A percentile compares a stretch with the other conserved stretches of the same genome.
Conservation (phyloP, 2,797 vertebrate species). For the Austrolebias charrua region DNA sequence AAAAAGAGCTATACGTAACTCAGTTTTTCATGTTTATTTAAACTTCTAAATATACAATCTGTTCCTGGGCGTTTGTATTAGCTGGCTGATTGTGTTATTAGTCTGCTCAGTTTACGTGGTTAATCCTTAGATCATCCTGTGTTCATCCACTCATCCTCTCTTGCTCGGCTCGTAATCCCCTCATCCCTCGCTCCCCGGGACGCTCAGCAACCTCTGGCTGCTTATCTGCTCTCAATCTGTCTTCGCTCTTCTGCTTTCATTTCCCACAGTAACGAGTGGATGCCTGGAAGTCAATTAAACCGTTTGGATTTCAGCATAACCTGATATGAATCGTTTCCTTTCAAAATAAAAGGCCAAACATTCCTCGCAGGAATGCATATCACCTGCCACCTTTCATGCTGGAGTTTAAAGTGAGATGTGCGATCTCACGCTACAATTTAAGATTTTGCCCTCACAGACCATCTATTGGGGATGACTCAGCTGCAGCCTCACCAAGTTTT, state of each 20-base stretch:
- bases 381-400: no score
- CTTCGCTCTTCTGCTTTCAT: constrained; percentile 28
- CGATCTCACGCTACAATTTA: no score
- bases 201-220: constrained; percentile 58
- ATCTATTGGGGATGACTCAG: no score
- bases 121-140: constrained; percentile 80
- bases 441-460: no score
- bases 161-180: constrained; percentile 74
- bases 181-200: constrained; percentile 63
- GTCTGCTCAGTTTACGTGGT: constrained; percentile 73
- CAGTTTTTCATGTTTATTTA: constrained; percentile 12
- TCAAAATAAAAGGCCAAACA: constrained; percentile 13
- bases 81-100: constrained; percentile 73
- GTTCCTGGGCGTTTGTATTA: constrained; percentile 67
- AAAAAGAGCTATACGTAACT: not conserved
- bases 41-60: constrained; percentile 33
- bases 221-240: constrained; percentile 65
- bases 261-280: constrained; percentile 30
- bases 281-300: constrained; percentile 54
- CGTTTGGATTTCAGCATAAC: constrained; percentile 39
- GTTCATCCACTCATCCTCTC: constrained; percentile 75
- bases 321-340: constrained; percentile 37
- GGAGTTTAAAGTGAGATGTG: no score
- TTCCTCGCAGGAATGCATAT: not conserved
- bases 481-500: no score